Evolutionary conservation across 1,140 invertebrate species (phyloP).

Genomic region (Whitmania pigra): DNA sequence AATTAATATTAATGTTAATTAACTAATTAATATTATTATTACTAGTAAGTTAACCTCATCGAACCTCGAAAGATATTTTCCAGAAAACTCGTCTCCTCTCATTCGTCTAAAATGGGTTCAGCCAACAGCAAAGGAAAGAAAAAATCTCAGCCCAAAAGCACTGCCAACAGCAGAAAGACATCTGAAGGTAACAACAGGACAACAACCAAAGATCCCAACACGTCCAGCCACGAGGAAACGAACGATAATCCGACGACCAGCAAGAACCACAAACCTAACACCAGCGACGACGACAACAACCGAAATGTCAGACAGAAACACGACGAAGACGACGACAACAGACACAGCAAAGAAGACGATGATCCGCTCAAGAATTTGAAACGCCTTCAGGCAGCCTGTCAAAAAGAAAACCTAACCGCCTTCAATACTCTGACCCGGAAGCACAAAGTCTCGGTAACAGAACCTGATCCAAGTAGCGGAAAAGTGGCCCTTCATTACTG

Average conservation of each 20-base stretch:
- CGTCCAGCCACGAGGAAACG: neutral
- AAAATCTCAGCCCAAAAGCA: neutral
- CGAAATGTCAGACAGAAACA: neutral
- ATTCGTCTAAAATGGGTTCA: neutral
- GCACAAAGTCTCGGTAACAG: neutral
- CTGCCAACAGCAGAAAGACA: neutral
- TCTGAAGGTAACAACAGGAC: neutral
- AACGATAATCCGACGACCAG: neutral
- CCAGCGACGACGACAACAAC: neutral
- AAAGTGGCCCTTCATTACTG: constrained; percentile 86
- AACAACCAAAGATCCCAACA: neutral
- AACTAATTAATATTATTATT: too few relatives aligned
- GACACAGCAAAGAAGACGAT: neutral
- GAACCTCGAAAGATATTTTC: neutral
- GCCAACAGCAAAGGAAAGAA: neutral
- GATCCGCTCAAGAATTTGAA: neutral
- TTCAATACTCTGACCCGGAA: neutral
- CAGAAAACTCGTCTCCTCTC: neutral
- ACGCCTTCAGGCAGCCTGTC: neutral
- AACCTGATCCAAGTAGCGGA: constrained; percentile 48
- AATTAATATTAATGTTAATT: too few relatives aligned
- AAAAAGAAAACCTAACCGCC: neutral
- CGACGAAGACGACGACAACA: neutral
- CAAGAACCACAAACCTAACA: neutral
- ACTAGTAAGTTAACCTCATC: neutral